Evolutionary conservation across 2,888 invertebrate species (phyloP).

Genomic region (Mystacides longicornis): DNA sequence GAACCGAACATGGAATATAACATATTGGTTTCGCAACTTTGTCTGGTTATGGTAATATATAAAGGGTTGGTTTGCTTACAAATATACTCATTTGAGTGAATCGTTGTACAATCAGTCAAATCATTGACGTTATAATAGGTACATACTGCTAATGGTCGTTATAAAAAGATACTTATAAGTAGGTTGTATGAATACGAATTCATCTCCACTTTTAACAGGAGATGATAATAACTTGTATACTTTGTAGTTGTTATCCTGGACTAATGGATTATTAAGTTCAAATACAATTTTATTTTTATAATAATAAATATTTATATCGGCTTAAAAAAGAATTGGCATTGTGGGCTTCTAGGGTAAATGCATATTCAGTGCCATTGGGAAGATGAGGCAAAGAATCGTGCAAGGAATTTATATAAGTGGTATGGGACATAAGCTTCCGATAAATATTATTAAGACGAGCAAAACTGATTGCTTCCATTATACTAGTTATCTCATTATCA

Average conservation of each 20-base stretch:
- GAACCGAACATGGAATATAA: not conserved
- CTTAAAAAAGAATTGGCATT: not conserved
- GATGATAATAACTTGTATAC: not conserved
- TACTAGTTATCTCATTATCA: not conserved
- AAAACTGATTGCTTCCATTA: not conserved
- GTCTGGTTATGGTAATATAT: not conserved
- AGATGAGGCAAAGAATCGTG: not conserved
- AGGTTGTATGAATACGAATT: not conserved
- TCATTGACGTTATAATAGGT: not conserved
- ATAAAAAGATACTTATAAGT: not conserved
- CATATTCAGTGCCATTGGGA: not conserved
- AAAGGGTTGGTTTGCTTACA: not conserved
- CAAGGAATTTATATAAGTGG: not conserved
- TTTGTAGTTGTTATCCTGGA: not conserved
- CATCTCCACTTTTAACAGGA: not conserved
- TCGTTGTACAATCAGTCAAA: not conserved
- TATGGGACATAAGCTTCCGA: not conserved
- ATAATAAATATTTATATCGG: not conserved
- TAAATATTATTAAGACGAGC: not conserved
- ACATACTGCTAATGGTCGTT: not conserved
- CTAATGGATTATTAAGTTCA: not conserved
- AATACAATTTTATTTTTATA: not conserved
- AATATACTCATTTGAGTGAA: not conserved
- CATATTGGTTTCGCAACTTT: not conserved
- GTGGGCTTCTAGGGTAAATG: not conserved